Evolutionary conservation across 2,797 vertebrate genomes (phyloP).

Genomic region (Myiotriccus ornatus): DNA sequence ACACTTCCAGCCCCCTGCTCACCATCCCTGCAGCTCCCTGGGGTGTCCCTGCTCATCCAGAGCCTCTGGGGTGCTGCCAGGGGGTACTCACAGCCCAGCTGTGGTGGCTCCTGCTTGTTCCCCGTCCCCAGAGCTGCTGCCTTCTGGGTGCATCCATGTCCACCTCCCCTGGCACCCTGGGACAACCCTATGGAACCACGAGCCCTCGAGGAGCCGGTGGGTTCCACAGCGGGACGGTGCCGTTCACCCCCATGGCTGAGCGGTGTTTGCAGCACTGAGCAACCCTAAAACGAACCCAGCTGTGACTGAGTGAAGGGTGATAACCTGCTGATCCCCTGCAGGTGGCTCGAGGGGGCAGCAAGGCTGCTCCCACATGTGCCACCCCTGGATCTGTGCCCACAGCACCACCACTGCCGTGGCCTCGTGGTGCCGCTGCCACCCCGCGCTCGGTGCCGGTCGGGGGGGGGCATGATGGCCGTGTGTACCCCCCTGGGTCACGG

Average conservation of each 20-base stretch:
- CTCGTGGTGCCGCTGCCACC: neutral
- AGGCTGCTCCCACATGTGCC: neutral
- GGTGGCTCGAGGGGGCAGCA: neutral
- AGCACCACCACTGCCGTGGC: neutral
- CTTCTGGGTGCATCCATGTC: fast-evolving
- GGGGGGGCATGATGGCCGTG: neutral
- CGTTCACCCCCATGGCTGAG: fast-evolving
- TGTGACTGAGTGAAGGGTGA: neutral
- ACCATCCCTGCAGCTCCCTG: fast-evolving
- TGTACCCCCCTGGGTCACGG: neutral
- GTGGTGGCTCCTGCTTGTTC: neutral
- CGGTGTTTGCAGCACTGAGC: neutral
- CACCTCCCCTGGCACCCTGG: neutral
- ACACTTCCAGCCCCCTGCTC: neutral
- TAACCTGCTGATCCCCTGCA: neutral
- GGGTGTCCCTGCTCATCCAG: neutral
- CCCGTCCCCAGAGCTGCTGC: neutral
- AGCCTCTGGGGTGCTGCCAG: neutral
- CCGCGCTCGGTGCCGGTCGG: neutral
- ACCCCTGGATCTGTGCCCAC: neutral
- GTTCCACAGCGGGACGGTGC: fast-evolving
- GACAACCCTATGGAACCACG: neutral
- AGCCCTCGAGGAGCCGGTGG: fast-evolving
- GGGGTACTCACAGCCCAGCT: neutral
- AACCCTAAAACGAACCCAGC: neutral